Evolutionary conservation across 2,888 invertebrate species (phyloP).

Genomic region (Lasius platythorax): DNA sequence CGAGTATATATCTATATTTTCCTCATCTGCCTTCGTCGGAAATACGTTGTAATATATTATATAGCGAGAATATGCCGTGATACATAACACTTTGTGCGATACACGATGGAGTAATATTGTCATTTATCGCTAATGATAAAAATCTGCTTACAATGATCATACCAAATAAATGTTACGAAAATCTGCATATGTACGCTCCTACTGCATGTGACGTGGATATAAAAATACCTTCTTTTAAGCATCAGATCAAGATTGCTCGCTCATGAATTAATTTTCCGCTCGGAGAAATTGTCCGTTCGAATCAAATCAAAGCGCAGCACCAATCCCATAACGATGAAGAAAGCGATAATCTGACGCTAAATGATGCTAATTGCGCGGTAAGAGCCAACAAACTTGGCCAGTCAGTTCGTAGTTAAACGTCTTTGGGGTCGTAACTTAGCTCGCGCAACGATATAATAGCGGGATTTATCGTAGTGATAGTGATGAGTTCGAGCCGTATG

Average conservation of each 20-base stretch:
- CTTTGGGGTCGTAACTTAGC: slow-evolving; percentile 24
- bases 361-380: slow-evolving; percentile 33
- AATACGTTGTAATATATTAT: slow-evolving; percentile 41
- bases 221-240: not conserved
- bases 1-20: not conserved
- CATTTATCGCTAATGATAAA: slow-evolving; percentile 25
- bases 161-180: slow-evolving; percentile 21
- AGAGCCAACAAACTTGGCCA: slow-evolving; percentile 21
- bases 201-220: not conserved
- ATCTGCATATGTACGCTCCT: not conserved
- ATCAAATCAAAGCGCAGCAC: not conserved
- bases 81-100: slow-evolving; percentile 2
- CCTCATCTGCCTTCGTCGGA: not conserved
- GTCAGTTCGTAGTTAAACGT: slow-evolving; percentile 24
- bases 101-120: slow-evolving; percentile 25
- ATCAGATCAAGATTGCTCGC: not conserved
- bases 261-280: slow-evolving; percentile 19
- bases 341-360: slow-evolving; percentile 18
- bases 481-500: slow-evolving; percentile 15
- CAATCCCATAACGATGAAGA: slow-evolving; percentile 5
- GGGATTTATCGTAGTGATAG: not conserved
- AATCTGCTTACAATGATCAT: slow-evolving; percentile 21
- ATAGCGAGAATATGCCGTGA: slow-evolving; percentile 5
- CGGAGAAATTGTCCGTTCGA: not conserved
- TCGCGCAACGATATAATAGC: slow-evolving; percentile 36